Evolutionary conservation across 2,888 invertebrate genomes (phyloP), one percentile per base, ranked within the genome.

Genomic region (Parnassius apollo): DNA sequence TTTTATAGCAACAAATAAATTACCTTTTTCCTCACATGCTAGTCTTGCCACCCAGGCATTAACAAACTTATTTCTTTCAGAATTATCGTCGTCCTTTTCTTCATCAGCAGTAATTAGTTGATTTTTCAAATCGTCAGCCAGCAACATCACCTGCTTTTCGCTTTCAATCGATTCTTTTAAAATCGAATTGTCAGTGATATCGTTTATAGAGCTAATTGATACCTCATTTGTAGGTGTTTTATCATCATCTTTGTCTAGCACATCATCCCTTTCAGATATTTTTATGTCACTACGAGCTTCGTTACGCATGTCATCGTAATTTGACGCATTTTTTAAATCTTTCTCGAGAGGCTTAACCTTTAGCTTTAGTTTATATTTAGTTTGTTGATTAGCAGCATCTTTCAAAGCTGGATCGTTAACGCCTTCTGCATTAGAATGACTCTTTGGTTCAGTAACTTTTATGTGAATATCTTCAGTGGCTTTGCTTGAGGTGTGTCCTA

Each of bases 151-250:
- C 66, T 91, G 90, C 66, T 91, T 89, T 69, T 91, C 91, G 68
- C 92, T 92, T 64, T 92, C 92, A 74, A 92, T 78, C 18, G 92
- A 92, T 71, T 92, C 92, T 71, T 86, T 91, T 2, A 92, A 70
- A 64, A 91, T 81, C 48, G 92, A 91, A 60, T 91, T 91, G 70
- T 92, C 91, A 53, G 92, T 92, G 68, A 90, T 86, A 73, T 92
- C 92, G 65, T 91, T 91, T 52, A 91, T 85, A 10, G 91, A 92
- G 74, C 89, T 88, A 64, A 91, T 80, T 49, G 92, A 91, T 59
- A 91, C 75, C 69, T 92, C 92, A 58, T 92, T 92, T 1, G 91
- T 92, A n/a, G 92, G 91, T 2, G 92, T 92, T 68, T 92, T 88
- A 68, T 91, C 87, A 66, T 85, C 86, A 55, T 86, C 88, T 68